Conservation (phyloP, 2,797 vertebrate genomes). For the Chelon auratus region DNA sequence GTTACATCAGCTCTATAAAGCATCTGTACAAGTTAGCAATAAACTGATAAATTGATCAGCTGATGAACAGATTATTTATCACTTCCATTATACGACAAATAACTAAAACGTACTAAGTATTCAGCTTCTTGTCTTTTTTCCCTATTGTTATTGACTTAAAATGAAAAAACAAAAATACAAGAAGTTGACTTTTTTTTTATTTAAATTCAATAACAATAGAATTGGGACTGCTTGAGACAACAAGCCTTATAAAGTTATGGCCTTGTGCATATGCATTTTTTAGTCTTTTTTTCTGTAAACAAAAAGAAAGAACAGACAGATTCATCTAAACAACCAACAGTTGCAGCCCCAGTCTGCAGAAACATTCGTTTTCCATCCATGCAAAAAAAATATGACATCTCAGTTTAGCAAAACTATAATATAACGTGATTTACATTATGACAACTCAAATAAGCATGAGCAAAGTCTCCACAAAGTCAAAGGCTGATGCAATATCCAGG, state of each 20-base stretch:
- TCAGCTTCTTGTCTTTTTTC: no score
- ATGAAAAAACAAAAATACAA: no score
- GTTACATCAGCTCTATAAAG: no score
- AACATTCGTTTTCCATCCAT: neutral
- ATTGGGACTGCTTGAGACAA: neutral
- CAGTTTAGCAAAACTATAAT: neutral
- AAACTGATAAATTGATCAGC: no score
- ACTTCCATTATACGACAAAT: no score
- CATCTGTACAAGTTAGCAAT: no score
- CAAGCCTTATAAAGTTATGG: neutral
- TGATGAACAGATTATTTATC: no score
- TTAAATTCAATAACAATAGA: neutral
- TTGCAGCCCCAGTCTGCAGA: neutral
- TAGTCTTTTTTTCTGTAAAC: neutral
- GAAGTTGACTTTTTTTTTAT: no score
- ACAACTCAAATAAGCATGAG: slow-evolving; percentile 20
- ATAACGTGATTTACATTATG: slow-evolving; percentile 11
- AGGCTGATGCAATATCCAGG: slow-evolving; percentile 13
- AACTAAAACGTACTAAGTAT: no score
- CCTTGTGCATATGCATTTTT: neutral
- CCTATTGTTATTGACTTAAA: no score
- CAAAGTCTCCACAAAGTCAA: slow-evolving; percentile 12
- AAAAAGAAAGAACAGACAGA: neutral
- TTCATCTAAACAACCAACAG: neutral
- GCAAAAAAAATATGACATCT: neutral